These are phyloP conservation scores for Champsocephalus esox DNA, from an alignment of 2,797 vertebrate species.

Conservation along the genomic window DNA sequence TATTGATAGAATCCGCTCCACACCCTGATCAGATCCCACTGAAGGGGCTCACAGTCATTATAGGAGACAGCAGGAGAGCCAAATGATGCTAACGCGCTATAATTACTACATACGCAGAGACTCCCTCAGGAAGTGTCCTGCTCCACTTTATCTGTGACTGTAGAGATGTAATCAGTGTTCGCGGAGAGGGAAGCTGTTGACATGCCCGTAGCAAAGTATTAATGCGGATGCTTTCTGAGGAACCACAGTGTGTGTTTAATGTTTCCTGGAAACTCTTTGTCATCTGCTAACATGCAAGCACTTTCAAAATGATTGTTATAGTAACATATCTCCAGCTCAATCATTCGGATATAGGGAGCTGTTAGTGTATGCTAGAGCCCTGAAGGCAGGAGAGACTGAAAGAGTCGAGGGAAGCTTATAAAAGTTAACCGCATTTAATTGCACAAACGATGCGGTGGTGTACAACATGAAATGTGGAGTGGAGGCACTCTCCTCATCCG, in stretches of 20 bases:
- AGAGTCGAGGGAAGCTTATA: too few relatives aligned
- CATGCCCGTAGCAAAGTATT: conserved; percentile 42
- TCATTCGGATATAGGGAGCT: too few relatives aligned
- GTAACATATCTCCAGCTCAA: too few relatives aligned
- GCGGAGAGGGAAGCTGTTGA: conserved; percentile 48
- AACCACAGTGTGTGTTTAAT: neutral
- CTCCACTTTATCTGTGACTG: conserved; percentile 49
- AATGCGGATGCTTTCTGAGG: conserved; percentile 17
- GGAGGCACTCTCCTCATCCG: too few relatives aligned
- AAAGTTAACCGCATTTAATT: too few relatives aligned
- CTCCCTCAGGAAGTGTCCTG: conserved; percentile 44
- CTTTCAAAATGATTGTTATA: too few relatives aligned
- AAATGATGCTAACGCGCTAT: conserved; percentile 16
- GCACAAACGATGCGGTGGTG: too few relatives aligned
- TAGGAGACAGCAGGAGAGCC: conserved; percentile 34
- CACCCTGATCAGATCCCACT: conserved; percentile 12
- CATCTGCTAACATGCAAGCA: too few relatives aligned
- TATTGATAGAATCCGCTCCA: neutral
- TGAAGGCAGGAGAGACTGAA: too few relatives aligned
- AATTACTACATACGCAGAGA: conserved; percentile 35
- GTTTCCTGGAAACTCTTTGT: neutral
- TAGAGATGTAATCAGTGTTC: conserved; percentile 57
- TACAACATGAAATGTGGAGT: too few relatives aligned
- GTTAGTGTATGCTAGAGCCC: too few relatives aligned
- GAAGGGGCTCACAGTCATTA: conserved; percentile 28